Conservation (phyloP, 2,888 invertebrate genomes). For the Micoletzkya japonica region DNA sequence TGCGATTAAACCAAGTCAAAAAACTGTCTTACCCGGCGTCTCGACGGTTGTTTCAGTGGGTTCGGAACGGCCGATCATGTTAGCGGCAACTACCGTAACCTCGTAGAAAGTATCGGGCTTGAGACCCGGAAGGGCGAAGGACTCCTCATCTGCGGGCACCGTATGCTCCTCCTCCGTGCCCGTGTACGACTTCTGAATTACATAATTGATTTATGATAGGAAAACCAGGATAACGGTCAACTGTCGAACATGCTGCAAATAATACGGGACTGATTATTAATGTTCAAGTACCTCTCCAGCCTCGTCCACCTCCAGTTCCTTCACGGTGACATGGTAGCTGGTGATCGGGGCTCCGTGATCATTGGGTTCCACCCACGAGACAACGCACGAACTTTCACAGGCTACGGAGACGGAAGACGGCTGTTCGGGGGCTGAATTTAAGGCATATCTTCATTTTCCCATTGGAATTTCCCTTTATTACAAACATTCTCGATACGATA, state of each 20-base stretch:
- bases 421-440: slow-evolving; percentile 40
- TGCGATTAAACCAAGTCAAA: not conserved
- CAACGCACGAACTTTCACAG: slow-evolving; percentile 45
- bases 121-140: slow-evolving; percentile 66
- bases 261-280: not conserved
- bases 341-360: slow-evolving; percentile 47
- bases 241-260: not conserved
- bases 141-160: slow-evolving; percentile 32
- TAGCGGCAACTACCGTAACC: slow-evolving; percentile 82
- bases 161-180: slow-evolving; percentile 27
- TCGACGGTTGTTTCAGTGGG: slow-evolving; percentile 77
- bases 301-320: slow-evolving; percentile 33
- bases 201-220: not conserved
- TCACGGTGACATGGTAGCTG: slow-evolving; percentile 38
- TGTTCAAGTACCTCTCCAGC: slow-evolving; percentile 2
- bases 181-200: not conserved
- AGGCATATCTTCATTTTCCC: not conserved
- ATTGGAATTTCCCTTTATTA: not conserved
- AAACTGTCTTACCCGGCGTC: slow-evolving; percentile 38
- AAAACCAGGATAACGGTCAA: too few species aligned
- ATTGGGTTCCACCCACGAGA: slow-evolving; percentile 53
- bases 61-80: slow-evolving; percentile 80
- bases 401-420: slow-evolving; percentile 40
- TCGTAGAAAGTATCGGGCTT: slow-evolving; percentile 81
- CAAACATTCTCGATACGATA: not conserved